Base-by-base conservation (phyloP, 2,888 invertebrate genomes). In the Terebella lapidaria region DNA sequence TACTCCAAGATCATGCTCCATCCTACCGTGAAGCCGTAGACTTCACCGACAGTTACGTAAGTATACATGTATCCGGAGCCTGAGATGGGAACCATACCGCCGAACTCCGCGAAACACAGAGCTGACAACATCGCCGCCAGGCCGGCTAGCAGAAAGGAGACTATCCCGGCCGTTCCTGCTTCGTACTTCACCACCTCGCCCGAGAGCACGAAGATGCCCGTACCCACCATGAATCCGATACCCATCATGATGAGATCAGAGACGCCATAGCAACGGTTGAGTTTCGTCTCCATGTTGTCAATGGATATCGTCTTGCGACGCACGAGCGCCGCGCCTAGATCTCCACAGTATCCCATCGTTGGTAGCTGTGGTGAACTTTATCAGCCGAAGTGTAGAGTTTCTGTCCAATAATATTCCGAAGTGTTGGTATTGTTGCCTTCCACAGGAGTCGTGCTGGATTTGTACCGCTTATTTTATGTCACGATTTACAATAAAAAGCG, bases 141-240 rank as follows among this genome's bases (percentile, higher is more conserved):
- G 2, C 74, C 78, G 5, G 78, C 79, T 35, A 80, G 72, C 27
- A 94, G 82, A 77, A 95, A 96, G 42, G 94, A 93, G 35, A 81
- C 57, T 28, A 80, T 70, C 25, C 77, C 74, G 1, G 79, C 72
- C 0, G 80, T 79, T 2, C 81, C 80, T 2, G 67, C 61, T 47
- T 59, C 54, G 45, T 26, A 57, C 26, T 53, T 58, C 10, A 94
- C 92, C 63, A 94, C 94, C 89, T 93, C 90, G 30, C 94, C 94
- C 25, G 93, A 89, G 18, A 95, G 92, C 60, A 96, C 86, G 81
- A 95, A 96, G 90, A 96, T 94, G 65, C 95, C 95, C 3, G 95
- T 94, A 61, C 95, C 95, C 57, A 94, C 92, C 92, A 94, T 95
- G 69, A 94, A 94, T 60, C 95, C 95, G 61, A 95, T 92, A 60